Percentiles rank a stretch among this genome's conserved stretches.
These are phyloP conservation scores for Volucella bombylans DNA, from an alignment of 2,888 invertebrate species.

Conservation along the genomic window DNA sequence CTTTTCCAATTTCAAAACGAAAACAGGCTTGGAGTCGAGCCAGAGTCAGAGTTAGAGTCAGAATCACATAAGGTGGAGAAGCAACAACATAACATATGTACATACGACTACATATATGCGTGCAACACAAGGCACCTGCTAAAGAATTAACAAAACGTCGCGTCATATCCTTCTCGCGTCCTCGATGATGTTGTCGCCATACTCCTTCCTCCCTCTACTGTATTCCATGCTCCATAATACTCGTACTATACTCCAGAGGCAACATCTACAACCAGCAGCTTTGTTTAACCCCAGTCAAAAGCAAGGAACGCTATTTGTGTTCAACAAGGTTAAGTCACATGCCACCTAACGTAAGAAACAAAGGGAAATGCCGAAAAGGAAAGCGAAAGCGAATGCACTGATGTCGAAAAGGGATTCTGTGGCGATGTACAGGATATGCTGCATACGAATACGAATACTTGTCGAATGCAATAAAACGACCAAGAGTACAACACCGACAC, in stretches of 20 bases:
- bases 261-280: not conserved
- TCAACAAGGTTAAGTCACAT: constrained; percentile 25
- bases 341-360: constrained; percentile 40
- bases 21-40: too few relatives aligned
- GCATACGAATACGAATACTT: not conserved
- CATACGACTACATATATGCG: not conserved
- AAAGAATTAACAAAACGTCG: constrained; percentile 59
- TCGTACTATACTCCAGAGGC: too few relatives aligned
- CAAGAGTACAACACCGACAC: constrained; percentile 23
- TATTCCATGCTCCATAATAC: too few relatives aligned
- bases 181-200: constrained; percentile 51
- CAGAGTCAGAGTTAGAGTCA: too few relatives aligned
- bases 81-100: not conserved
- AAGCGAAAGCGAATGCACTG: constrained; percentile 34
- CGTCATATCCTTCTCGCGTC: constrained; percentile 51
- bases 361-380: constrained; percentile 45
- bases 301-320: not conserved
- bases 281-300: not conserved
- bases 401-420: constrained; percentile 30
- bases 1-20: not conserved
- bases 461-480: constrained; percentile 36
- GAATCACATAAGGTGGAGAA: constrained; percentile 4
- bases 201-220: too few relatives aligned
- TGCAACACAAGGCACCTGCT: constrained; percentile 13
- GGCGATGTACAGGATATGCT: constrained; percentile 14